Evolutionary conservation across 2,888 invertebrate genomes (phyloP).

Genomic region (Sesia bembeciformis): DNA sequence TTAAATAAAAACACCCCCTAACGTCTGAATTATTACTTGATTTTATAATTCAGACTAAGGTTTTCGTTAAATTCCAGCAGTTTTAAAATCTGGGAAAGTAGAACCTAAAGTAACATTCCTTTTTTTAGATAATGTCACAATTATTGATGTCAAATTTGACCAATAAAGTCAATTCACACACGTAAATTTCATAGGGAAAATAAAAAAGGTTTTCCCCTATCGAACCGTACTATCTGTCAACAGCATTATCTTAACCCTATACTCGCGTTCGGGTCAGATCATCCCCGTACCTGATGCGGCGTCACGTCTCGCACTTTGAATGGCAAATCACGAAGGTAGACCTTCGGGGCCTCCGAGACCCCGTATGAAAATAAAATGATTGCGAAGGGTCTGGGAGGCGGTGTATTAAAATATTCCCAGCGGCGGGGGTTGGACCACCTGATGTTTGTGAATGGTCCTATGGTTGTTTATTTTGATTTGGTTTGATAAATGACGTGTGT

Average conservation of each 20-base stretch:
- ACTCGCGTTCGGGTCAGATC: slow-evolving; percentile 26
- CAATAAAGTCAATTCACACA: no score
- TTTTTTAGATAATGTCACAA: no score
- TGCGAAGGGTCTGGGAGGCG: slow-evolving; percentile 51
- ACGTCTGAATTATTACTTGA: no score
- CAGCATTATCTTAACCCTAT: slow-evolving; percentile 56
- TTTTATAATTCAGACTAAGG: no score
- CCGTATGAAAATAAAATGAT: slow-evolving; percentile 72
- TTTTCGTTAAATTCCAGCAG: no score
- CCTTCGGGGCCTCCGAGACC: slow-evolving; percentile 63
- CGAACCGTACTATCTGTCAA: slow-evolving; percentile 53
- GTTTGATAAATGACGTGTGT: slow-evolving; percentile 5
- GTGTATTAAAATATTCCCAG: slow-evolving; percentile 67
- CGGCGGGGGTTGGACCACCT: slow-evolving; percentile 44
- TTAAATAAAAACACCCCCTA: no score
- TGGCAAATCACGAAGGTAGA: slow-evolving; percentile 69
- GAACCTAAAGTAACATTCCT: no score
- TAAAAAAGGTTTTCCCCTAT: slow-evolving; percentile 43
- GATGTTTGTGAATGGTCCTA: slow-evolving; percentile 54
- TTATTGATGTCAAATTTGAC: no score
- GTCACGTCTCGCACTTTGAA: slow-evolving; percentile 62
- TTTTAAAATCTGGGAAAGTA: no score
- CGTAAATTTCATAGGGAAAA: no score
- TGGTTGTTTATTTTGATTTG: slow-evolving; percentile 47
- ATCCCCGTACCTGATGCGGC: slow-evolving; percentile 51